phyloP scores from a whole-genome alignment of 2,113 vertebrate genomes.

The Gymnogyps californianus region DNA sequence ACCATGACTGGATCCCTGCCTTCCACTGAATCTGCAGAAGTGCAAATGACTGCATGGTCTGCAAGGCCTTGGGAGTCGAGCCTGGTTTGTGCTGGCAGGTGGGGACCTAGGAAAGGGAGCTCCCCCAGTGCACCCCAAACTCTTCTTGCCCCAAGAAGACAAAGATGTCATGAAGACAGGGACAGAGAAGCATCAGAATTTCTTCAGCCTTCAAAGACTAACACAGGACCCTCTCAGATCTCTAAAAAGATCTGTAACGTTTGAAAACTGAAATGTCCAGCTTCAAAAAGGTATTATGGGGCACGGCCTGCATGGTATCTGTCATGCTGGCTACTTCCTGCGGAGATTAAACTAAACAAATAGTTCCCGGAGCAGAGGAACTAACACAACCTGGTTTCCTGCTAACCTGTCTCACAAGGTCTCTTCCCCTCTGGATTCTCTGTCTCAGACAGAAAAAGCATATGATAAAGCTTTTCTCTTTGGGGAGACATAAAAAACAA shows the following conservation, averaged over 20 bases:
- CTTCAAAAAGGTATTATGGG: not conserved
- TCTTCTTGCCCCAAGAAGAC: not conserved
- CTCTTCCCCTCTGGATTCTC: not conserved
- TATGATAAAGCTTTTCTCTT: not conserved
- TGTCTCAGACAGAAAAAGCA: not conserved
- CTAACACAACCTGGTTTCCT: constrained; percentile 36
- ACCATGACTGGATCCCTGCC: not conserved
- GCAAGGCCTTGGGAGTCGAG: not conserved
- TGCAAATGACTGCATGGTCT: not conserved
- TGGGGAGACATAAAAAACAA: not conserved
- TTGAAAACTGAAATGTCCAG: not conserved
- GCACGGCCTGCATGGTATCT: not conserved
- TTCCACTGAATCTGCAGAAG: not conserved
- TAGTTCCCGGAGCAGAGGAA: not conserved
- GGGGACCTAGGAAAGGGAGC: not conserved
- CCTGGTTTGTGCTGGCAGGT: not conserved
- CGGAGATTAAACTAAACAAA: not conserved
- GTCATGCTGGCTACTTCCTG: not conserved
- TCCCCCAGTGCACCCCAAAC: not conserved
- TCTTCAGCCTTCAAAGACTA: not conserved
- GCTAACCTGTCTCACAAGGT: constrained; percentile 17
- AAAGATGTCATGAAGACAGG: not conserved
- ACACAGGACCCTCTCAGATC: not conserved
- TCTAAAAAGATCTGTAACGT: not conserved
- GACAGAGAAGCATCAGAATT: not conserved